Conservation (phyloP, 2,113 vertebrate genomes). For the Phaethornis superciliosus region DNA sequence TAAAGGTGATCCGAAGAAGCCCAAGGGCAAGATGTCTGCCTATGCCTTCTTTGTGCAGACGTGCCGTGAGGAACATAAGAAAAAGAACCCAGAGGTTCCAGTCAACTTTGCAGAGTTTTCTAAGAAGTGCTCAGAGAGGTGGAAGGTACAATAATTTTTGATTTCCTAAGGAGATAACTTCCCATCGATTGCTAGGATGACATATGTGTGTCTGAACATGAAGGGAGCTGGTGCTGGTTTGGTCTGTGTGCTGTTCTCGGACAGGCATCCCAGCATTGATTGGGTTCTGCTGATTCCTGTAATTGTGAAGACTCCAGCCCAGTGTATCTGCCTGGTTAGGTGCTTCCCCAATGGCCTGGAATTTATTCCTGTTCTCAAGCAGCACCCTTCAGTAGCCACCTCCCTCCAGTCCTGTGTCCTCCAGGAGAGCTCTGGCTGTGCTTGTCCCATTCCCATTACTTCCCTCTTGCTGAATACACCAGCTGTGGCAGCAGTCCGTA, state of each 20-base stretch:
- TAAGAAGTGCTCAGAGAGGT: conserved; percentile 87
- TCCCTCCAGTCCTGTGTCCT: neutral
- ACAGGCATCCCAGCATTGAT: neutral
- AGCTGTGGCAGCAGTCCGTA: neutral
- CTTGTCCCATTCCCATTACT: neutral
- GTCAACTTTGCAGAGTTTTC: conserved; percentile 90
- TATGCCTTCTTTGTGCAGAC: conserved; percentile 92
- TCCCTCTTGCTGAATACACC: neutral
- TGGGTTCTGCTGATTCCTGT: neutral
- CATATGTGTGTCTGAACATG: fast-evolving
- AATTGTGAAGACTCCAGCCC: neutral
- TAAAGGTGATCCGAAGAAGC: conserved; percentile 91
- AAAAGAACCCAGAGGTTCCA: conserved; percentile 87
- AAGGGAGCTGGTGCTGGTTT: neutral
- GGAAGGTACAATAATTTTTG: conserved; percentile 72
- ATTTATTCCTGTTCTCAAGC: neutral
- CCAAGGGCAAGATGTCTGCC: conserved; percentile 91
- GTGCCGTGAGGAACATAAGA: conserved; percentile 89
- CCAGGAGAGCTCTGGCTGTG: neutral
- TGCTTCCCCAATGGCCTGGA: neutral
- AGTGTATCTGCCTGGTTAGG: fast-evolving
- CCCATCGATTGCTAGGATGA: fast-evolving
- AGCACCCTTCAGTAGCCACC: neutral
- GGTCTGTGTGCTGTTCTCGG: neutral
- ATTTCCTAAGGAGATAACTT: neutral